These are phyloP conservation scores for Tethea ocularis DNA, from an alignment of 2,888 invertebrate genomes.

Conservation along the genomic window DNA sequence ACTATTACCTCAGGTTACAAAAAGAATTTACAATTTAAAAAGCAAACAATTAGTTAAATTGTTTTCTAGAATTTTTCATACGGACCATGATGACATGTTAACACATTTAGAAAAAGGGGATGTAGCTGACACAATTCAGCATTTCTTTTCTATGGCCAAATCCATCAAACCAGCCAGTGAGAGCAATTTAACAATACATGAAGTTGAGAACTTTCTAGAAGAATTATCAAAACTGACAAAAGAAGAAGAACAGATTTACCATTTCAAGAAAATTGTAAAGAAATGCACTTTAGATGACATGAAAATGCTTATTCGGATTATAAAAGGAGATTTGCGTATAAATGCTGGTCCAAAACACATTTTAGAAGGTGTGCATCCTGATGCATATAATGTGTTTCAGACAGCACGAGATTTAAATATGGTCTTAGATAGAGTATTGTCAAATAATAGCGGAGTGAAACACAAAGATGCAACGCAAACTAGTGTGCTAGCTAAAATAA, in stretches of 20 bases:
- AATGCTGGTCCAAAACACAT: constrained; percentile 97
- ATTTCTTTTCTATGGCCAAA: constrained; percentile 88
- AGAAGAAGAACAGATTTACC: constrained; percentile 93
- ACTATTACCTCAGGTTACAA: constrained; percentile 91
- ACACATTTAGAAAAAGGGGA: constrained; percentile 95
- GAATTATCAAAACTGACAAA: constrained; percentile 89
- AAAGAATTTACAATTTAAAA: constrained; percentile 95
- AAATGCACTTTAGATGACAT: constrained; percentile 93
- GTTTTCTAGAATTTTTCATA: constrained; percentile 91
- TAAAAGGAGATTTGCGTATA: constrained; percentile 96
- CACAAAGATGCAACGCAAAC: constrained; percentile 67
- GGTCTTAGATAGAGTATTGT: constrained; percentile 85
- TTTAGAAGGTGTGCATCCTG: constrained; percentile 93
- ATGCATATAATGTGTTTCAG: constrained; percentile 95
- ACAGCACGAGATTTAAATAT: constrained; percentile 90
- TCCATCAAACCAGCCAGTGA: constrained; percentile 84
- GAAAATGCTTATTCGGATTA: constrained; percentile 92
- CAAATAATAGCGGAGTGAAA: constrained; percentile 59
- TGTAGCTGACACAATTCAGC: constrained; percentile 92
- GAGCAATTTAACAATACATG: constrained; percentile 88
- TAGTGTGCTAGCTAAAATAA: constrained; percentile 82
- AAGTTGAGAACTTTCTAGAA: constrained; percentile 90
- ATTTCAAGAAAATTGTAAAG: constrained; percentile 88
- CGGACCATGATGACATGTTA: constrained; percentile 91
- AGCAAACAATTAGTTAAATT: constrained; percentile 95